Base-by-base conservation (phyloP, 2,888 invertebrate genomes). In the Pimpla rufipes region DNA sequence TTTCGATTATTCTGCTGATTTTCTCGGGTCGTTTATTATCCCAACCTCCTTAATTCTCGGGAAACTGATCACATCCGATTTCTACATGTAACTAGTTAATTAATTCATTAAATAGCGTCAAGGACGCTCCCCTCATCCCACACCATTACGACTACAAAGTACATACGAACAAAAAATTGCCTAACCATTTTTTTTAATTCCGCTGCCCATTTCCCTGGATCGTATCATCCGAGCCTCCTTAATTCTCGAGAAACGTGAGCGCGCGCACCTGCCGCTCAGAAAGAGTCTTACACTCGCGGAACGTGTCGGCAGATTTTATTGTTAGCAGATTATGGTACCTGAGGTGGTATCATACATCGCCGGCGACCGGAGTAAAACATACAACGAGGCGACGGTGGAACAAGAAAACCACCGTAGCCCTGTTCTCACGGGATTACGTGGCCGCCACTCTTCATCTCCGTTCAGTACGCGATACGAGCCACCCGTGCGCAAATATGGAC, bases 341-440 rank as follows among this genome's bases (percentile, higher is more conserved):
- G 40, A n/a, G 11, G 29, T 11, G 73, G 35, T 13, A 45, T 18
- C 29, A 29, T 11, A 18, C 52, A 18, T 35, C 35, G 35, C 16
- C n/a, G 23, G n/a, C 47, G 16, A n/a, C n/a, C 16, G 37, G 16
- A 62, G 37, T 16, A 40, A 62, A 62, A 62, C 18, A 21, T 13
- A 18, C 16, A 40, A 7, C 59, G 7, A 8, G 18, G 37, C 16
- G n/a, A 37, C 21, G 42, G 11, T 2, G 64, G 11, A 42, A 47
- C 18, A 50, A 50, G 21, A 74, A 71, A 40, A 78, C 50, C 23
- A 40, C 23, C 68, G 64, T 50, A 70, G 59, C 70, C 78, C 37
- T 62, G 52, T 78, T 78, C 78, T 52, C 78, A 78, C 78, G 70
- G 42, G 70, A 70, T 78, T 78, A 78, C 78, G 64, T 62, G 23